These are phyloP conservation scores for Athetis lepigone DNA, from an alignment of 2,888 invertebrate species.

Conservation along the genomic window DNA sequence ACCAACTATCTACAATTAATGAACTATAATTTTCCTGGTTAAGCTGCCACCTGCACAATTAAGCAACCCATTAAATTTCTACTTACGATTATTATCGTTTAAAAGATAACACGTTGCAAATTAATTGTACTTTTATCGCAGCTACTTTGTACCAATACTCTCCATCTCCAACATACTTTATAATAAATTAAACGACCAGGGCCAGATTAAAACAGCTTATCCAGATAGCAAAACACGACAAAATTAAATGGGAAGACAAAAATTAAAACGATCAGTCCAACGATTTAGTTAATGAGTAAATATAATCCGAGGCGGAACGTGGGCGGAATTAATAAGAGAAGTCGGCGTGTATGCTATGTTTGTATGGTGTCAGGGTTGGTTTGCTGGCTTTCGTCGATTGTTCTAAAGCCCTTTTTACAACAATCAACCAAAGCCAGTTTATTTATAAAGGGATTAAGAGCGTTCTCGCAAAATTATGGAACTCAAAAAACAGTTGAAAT, in stretches of 20 bases:
- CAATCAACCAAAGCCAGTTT: not conserved
- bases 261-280: conserved; percentile 69
- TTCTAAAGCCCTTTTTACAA: conserved; percentile 19
- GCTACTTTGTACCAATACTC: conserved; percentile 43
- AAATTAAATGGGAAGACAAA: conserved; percentile 68
- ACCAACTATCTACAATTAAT: conserved; percentile 10
- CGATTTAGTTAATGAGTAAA: conserved; percentile 74
- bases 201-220: conserved; percentile 58
- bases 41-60: conserved; percentile 17
- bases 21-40: conserved; percentile 27
- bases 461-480: no score
- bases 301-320: conserved; percentile 67
- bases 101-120: conserved; percentile 53
- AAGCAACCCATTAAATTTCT: conserved; percentile 34
- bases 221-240: conserved; percentile 65
- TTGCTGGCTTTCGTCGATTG: conserved; percentile 32
- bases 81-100: conserved; percentile 50
- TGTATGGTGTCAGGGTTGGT: conserved; percentile 25
- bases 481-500: no score
- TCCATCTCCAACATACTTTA: conserved; percentile 23
- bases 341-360: conserved; percentile 26
- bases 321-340: conserved; percentile 71
- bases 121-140: conserved; percentile 51
- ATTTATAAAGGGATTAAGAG: not conserved
- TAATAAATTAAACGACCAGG: conserved; percentile 50